These are phyloP conservation scores for Nothura maculosa DNA, from an alignment of 2,797 vertebrate genomes.

Conservation along the genomic window DNA sequence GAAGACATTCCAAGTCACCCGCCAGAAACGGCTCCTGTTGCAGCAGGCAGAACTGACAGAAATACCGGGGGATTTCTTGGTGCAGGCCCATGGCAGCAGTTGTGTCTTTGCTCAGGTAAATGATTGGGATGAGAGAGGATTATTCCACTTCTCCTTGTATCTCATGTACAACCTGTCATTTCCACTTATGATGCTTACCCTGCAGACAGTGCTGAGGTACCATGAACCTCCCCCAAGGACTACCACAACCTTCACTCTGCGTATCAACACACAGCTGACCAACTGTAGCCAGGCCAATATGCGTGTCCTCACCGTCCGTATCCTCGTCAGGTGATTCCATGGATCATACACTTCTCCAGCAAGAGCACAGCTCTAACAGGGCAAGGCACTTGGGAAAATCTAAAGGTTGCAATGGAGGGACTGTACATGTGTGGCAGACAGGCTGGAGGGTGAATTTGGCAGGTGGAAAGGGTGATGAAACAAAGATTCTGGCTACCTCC, in stretches of 20 bases:
- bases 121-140: not conserved
- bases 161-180: not conserved
- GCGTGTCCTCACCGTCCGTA: accelerated
- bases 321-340: conserved; percentile 46
- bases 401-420: not conserved
- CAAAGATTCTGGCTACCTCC: not conserved
- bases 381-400: not conserved
- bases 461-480: not conserved
- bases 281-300: conserved; percentile 23
- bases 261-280: conserved; percentile 27
- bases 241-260: conserved; percentile 32
- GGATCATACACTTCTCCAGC: not conserved
- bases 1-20: conserved; percentile 59
- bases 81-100: conserved; percentile 38
- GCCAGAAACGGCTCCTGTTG: conserved; percentile 62
- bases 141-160: not conserved
- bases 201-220: conserved; percentile 49
- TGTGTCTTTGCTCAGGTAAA: conserved; percentile 77
- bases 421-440: accelerated
- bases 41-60: conserved; percentile 57
- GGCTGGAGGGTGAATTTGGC: not conserved
- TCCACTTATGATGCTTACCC: not conserved
- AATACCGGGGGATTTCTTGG: conserved; percentile 51
- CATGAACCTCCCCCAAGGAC: not conserved
- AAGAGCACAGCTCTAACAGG: not conserved